phyloP scores from a whole-genome alignment of 2,888 invertebrate species.

The Hypena proboscidalis region DNA sequence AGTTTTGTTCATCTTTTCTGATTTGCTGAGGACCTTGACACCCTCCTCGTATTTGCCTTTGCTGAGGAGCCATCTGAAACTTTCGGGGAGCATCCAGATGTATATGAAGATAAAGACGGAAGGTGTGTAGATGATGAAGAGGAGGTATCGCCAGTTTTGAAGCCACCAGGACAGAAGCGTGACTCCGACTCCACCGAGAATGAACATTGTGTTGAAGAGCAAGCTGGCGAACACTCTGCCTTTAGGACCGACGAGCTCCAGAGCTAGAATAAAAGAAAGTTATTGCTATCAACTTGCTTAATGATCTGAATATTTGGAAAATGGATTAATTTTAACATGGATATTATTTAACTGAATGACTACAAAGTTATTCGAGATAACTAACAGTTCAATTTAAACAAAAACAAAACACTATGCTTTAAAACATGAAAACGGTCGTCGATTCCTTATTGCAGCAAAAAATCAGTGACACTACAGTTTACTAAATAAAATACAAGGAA shows the following conservation, averaged over 20 bases:
- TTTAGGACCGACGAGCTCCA: constrained; percentile 78
- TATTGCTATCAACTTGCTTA: constrained; percentile 1
- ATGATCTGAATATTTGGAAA: too few species aligned
- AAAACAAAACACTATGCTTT: too few species aligned
- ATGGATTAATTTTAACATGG: too few species aligned
- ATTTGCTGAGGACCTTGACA: constrained; percentile 84
- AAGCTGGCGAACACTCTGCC: constrained; percentile 78
- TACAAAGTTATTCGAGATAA: too few species aligned
- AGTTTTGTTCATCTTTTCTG: constrained; percentile 87
- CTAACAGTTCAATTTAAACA: too few species aligned
- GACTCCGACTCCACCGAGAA: constrained; percentile 75
- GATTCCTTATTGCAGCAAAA: too few species aligned
- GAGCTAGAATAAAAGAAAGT: constrained; percentile 61
- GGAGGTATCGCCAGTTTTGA: constrained; percentile 75
- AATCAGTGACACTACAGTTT: too few species aligned
- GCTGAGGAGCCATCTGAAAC: constrained; percentile 82
- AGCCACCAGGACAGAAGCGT: constrained; percentile 77
- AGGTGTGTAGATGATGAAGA: constrained; percentile 77
- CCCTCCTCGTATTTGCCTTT: constrained; percentile 89
- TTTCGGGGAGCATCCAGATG: constrained; percentile 74
- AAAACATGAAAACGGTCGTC: too few species aligned
- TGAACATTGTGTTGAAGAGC: constrained; percentile 81
- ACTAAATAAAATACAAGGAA: too few species aligned
- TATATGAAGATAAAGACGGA: constrained; percentile 71
- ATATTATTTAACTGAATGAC: too few species aligned